phyloP scores from a whole-genome alignment of 2,797 vertebrate species.

The Semotilus atromaculatus region DNA sequence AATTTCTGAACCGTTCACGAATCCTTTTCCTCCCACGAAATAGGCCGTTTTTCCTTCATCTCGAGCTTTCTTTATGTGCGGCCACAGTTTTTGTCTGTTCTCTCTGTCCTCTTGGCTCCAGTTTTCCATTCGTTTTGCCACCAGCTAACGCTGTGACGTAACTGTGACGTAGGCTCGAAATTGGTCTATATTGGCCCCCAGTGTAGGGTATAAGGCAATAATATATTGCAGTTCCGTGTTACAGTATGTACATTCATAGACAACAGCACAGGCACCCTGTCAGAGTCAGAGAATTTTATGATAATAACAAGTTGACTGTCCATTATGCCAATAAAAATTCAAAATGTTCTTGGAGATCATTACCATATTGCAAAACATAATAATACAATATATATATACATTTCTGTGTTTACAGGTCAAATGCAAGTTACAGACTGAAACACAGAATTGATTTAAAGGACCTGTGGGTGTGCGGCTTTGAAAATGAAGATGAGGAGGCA shows the following conservation, averaged over 20 bases:
- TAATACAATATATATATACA: not conserved
- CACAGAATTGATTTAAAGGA: slow-evolving; percentile 71
- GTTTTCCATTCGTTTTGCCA: too few relatives aligned
- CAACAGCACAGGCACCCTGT: not conserved
- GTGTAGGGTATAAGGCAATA: too few relatives aligned
- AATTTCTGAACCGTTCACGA: slow-evolving; percentile 11
- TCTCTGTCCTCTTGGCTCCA: slow-evolving; percentile 4
- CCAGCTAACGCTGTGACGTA: too few relatives aligned
- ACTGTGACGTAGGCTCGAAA: too few relatives aligned
- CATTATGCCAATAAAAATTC: not conserved
- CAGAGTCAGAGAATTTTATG: not conserved
- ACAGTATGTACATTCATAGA: not conserved
- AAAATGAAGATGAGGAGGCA: slow-evolving; percentile 62
- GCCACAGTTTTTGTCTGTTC: slow-evolving; percentile 3
- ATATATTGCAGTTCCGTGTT: not conserved
- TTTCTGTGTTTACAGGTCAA: slow-evolving; percentile 65
- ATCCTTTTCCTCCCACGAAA: slow-evolving; percentile 6
- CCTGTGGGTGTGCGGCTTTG: slow-evolving; percentile 67
- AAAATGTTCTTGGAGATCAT: not conserved
- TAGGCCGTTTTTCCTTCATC: slow-evolving; percentile 13
- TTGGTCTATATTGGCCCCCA: too few relatives aligned
- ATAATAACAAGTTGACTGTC: not conserved
- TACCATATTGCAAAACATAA: not conserved
- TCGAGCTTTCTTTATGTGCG: slow-evolving; percentile 5
- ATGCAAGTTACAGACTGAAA: slow-evolving; percentile 73